phyloP scores from a whole-genome alignment of 2,888 invertebrate species.

The Patella ulyssiponensis region DNA sequence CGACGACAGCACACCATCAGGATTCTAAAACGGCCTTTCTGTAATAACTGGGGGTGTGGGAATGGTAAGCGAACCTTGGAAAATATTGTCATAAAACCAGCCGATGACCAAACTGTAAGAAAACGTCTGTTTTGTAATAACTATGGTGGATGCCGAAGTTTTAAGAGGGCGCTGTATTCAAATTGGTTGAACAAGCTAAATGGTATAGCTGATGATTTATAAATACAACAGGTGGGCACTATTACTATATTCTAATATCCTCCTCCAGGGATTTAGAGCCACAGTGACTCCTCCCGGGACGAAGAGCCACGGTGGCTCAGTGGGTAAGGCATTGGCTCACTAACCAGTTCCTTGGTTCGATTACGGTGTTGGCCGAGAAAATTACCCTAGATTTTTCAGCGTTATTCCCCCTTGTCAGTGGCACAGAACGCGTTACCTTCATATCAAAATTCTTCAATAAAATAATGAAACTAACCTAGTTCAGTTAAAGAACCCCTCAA shows the following conservation, averaged over 20 bases:
- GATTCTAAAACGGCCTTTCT: constrained; percentile 53
- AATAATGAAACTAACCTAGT: too few relatives aligned
- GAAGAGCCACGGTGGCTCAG: too few relatives aligned
- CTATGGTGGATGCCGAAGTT: constrained; percentile 38
- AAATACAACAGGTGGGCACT: constrained; percentile 16
- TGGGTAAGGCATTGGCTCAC: too few relatives aligned
- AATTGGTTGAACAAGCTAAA: constrained; percentile 32
- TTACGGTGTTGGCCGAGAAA: too few relatives aligned
- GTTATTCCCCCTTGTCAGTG: too few relatives aligned
- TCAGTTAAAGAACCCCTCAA: too few relatives aligned
- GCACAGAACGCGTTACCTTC: too few relatives aligned
- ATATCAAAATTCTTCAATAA: too few relatives aligned
- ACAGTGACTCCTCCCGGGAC: too few relatives aligned
- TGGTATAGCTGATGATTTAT: constrained; percentile 25
- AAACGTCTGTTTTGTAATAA: constrained; percentile 43
- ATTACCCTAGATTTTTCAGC: too few relatives aligned
- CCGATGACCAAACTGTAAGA: not conserved
- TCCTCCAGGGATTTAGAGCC: not conserved
- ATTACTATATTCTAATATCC: not conserved
- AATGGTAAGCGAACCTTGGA: constrained; percentile 40
- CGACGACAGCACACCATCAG: constrained; percentile 24
- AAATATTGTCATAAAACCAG: not conserved
- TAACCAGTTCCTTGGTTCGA: too few relatives aligned
- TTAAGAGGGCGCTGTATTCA: constrained; percentile 33
- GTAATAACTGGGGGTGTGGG: constrained; percentile 58